Conservation (phyloP, 1,140 invertebrate genomes). For the Trichonephila clavata region DNA sequence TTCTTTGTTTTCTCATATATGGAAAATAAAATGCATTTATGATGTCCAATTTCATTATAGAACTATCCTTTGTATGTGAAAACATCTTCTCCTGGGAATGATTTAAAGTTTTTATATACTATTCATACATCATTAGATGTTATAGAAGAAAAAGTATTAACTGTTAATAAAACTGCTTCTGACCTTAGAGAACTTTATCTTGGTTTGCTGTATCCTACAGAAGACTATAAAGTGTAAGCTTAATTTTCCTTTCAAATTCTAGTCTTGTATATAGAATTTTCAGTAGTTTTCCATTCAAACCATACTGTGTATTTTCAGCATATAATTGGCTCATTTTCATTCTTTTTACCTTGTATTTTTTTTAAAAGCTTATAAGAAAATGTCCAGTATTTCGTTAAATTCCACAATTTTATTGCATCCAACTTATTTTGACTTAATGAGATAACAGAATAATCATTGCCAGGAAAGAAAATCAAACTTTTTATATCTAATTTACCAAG, state of each 20-base stretch:
- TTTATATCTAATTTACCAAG: too few species aligned
- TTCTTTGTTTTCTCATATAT: neutral
- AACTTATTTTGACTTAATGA: too few species aligned
- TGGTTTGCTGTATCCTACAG: slow-evolving; percentile 95
- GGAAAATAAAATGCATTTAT: neutral
- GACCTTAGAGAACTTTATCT: slow-evolving; percentile 92
- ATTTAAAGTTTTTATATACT: slow-evolving; percentile 94
- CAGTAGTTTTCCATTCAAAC: too few species aligned
- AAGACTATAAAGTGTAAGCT: slow-evolving; percentile 98
- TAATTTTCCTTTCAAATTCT: slow-evolving; percentile 80
- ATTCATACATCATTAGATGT: slow-evolving; percentile 97
- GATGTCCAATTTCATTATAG: slow-evolving; percentile 79
- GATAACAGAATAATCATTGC: too few species aligned
- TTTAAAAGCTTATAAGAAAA: too few species aligned
- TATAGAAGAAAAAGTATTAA: slow-evolving; percentile 93
- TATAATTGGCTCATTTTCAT: too few species aligned
- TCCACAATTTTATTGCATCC: too few species aligned
- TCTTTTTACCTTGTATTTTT: too few species aligned
- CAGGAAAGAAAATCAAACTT: too few species aligned
- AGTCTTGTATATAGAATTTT: too few species aligned
- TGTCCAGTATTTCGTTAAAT: too few species aligned
- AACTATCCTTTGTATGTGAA: slow-evolving; percentile 95
- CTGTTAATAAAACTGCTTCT: slow-evolving; percentile 84
- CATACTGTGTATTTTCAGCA: too few species aligned
- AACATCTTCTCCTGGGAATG: slow-evolving; percentile 85